Base-by-base conservation (phyloP, 2,888 invertebrate genomes). In the Pilophorus perplexus region DNA sequence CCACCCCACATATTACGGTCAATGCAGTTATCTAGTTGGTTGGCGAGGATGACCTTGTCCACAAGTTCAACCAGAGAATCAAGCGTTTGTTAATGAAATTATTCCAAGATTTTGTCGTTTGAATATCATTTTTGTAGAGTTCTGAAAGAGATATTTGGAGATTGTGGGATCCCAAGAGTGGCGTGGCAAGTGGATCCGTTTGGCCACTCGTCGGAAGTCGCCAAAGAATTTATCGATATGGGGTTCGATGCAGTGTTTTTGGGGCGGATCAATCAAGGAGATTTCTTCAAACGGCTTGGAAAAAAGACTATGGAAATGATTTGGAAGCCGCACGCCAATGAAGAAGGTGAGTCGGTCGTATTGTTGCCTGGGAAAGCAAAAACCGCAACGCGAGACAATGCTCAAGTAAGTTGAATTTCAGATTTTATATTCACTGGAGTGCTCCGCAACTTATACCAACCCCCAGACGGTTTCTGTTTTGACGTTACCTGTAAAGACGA, bases 121-220 rank as follows among this genome's bases (percentile, higher is more conserved):
- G n/a, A n/a, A n/a, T n/a, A n/a, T 33, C 12, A 8, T 33, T 12
- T 33, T 64, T 52, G 6, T 28, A 64, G 64, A 40, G 50, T 52
- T 37, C 23, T 64, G 27, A 64, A 38, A 20, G 83, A 86, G 5
- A 85, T 86, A 0, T 87, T 89, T 73, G 89, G 88, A 0, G 76
- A 79, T 0, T 90, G 90, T 74, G 91, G 84, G 0, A 78, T 83
- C 3, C 91, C 92, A 0, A 82, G 81, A 65, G 82, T 88, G 6
- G 90, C 85, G 0, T 90, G 91, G 91, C 90, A 88, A 74, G 87
- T 88, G 33, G 92, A 92, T 75, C 90, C 91, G 0, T 92, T 92
- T 74, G 92, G 92, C 0, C 92, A 92, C 74, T 89, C 93, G 0
- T 79, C 90, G 2, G 93, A 93, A 77, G 84, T 85, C 72, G 85